Percentiles rank a stretch among this genome's conserved stretches.
Evolutionary conservation across 2,797 vertebrate species (phyloP).

Genomic region (Sebastes oblongus): DNA sequence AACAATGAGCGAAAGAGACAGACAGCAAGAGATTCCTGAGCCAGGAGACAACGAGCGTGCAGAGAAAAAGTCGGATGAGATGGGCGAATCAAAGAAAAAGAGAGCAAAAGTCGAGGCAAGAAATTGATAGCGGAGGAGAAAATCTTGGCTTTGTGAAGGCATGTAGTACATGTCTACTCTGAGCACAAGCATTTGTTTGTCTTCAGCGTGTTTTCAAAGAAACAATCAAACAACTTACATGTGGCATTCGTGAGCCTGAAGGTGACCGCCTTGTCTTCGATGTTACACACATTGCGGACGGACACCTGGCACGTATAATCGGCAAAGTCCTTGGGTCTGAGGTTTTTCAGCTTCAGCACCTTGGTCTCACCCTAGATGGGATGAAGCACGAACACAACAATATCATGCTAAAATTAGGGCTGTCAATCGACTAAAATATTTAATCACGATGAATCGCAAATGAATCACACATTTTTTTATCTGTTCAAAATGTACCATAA

Average conservation of each 20-base stretch:
- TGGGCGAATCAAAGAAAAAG: neutral
- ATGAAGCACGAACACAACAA: neutral
- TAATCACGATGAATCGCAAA: too few relatives aligned
- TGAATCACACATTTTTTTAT: too few relatives aligned
- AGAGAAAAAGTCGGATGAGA: constrained; percentile 3
- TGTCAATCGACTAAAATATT: too few relatives aligned
- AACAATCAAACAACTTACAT: constrained; percentile 76
- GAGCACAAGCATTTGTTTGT: neutral
- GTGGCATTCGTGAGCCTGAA: constrained; percentile 95
- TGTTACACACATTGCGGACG: constrained; percentile 95
- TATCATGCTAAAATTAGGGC: neutral
- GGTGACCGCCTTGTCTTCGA: constrained; percentile 92
- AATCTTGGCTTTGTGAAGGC: neutral
- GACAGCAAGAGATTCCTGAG: constrained; percentile 11
- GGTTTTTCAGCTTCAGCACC: constrained; percentile 97
- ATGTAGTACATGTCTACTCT: neutral
- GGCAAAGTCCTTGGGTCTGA: constrained; percentile 93
- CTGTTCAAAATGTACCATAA: too few relatives aligned
- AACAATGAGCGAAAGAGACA: constrained; percentile 36
- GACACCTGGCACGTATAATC: constrained; percentile 98
- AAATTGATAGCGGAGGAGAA: neutral
- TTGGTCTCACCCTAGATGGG: constrained; percentile 93
- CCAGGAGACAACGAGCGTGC: neutral
- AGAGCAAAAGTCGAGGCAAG: neutral
- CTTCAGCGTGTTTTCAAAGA: neutral